A percentile compares a stretch with the other conserved stretches of the same genome.
These are phyloP conservation scores for Alosa alosa DNA, from an alignment of 2,113 vertebrate species.

Conservation along the genomic window DNA sequence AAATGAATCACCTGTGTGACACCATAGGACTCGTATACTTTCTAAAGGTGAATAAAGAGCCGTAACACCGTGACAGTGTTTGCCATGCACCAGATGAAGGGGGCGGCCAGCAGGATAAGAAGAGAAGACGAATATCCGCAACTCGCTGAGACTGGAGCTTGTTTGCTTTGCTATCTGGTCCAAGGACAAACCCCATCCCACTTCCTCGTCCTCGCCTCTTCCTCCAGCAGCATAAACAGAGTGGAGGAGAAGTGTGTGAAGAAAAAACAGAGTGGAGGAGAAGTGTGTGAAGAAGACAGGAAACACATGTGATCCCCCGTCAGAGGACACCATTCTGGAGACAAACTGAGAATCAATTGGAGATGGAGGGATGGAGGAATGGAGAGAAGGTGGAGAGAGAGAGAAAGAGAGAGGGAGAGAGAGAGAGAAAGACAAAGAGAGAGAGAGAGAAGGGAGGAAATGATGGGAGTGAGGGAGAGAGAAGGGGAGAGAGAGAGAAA, in stretches of 20 bases:
- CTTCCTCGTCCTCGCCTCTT: no score
- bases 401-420: conserved; percentile 23
- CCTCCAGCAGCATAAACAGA: background rate
- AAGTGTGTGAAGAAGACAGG: no score
- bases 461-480: background rate
- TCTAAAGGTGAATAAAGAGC: no score
- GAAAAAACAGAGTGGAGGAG: no score
- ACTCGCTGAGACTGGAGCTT: background rate
- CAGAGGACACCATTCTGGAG: background rate
- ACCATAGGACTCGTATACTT: no score
- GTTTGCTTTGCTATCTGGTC: background rate
- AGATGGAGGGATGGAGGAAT: background rate
- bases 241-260: background rate
- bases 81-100: no score
- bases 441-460: background rate
- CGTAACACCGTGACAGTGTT: no score
- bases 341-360: conserved; percentile 1
- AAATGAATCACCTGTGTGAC: no score
- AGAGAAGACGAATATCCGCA: no score
- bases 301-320: background rate
- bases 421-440: background rate
- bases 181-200: background rate
- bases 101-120: no score
- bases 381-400: conserved; percentile 2
- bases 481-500: background rate